phyloP scores from a whole-genome alignment of 2,797 vertebrate genomes.

The Poecilia velifera region DNA sequence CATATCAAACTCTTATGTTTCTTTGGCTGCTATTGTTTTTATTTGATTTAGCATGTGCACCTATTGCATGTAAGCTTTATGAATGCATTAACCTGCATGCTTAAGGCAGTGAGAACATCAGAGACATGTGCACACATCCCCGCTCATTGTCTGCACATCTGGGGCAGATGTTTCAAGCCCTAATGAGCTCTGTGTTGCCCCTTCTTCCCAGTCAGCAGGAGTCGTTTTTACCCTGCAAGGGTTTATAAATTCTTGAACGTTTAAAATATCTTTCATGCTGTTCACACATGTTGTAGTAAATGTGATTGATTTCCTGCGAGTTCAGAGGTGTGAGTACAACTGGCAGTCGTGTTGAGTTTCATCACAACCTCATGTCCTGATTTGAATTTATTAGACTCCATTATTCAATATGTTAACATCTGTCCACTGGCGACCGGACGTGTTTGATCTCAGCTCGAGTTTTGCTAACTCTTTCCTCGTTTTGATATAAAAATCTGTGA shows the following conservation, averaged over 20 bases:
- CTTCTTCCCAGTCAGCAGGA: constrained; percentile 9
- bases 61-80: not conserved
- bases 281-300: not conserved
- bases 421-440: constrained; percentile 13
- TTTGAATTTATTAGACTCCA: constrained; percentile 25
- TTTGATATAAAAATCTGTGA: constrained; percentile 45
- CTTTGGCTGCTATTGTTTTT: not conserved
- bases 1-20: not conserved
- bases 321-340: constrained; percentile 26
- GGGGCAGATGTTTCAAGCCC: constrained; percentile 69
- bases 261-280: not conserved
- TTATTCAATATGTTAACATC: constrained; percentile 25
- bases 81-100: constrained; percentile 36
- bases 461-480: not conserved
- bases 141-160: constrained; percentile 55
- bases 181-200: constrained; percentile 45
- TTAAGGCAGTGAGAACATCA: constrained; percentile 46
- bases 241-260: not conserved
- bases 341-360: constrained; percentile 36
- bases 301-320: constrained; percentile 17
- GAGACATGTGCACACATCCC: constrained; percentile 36
- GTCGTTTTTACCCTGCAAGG: not conserved
- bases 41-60: not conserved
- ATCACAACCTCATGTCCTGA: constrained; percentile 30
- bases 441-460: constrained; percentile 39